Base-by-base conservation (phyloP, 2,888 invertebrate species). In the Lutraria lutraria region DNA sequence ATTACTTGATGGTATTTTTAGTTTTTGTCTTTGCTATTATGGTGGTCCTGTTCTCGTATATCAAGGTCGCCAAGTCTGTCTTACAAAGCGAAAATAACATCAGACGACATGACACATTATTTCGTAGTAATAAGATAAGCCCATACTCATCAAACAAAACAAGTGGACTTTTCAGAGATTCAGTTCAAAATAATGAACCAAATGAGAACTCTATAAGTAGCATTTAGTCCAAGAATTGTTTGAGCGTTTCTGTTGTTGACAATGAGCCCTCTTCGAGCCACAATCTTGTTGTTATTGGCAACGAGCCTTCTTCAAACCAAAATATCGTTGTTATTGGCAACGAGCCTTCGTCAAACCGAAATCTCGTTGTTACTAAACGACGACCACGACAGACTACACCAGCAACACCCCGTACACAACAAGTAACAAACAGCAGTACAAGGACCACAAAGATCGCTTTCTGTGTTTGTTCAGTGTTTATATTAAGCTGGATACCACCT, bases 381-480 rank as follows among this genome's bases (percentile, higher is more conserved):
- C 31, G 29, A 3, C 25, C 43, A 21, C 25, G 0, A 29, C 6
- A 29, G n/a, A 25, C n/a, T 52, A 2, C 60, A 12, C 13, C 25
- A 29, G 6, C 15, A 3, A 52, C 13, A 29, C 13, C 25, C 8
- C 56, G 12, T 53, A 15, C 81, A 12, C 43, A 81, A 53, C 43
- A 81, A 3, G 6, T 15, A 8, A 6, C n/a, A 29, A 84, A 52
- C 16, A 19, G 53, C 0, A 81, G 83, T 19, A 81, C 83, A 2
- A 34, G 83, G 19, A 90, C 90, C 56, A 90, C 90, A 10, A 81
- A 72, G 13, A 87, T 88, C 53, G 81, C 88, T 12, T 90, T 90
- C 56, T 52, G 84, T 12, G 88, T 88, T 8, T 90, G 90, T 68
- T n/a, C 82, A 0, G 81, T 90, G 25, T 90, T 90, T 43, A 87